Evolutionary conservation across 2,888 invertebrate genomes (phyloP), one percentile per base, ranked within the genome.

Genomic region (Nephrocerus scutellatus): DNA sequence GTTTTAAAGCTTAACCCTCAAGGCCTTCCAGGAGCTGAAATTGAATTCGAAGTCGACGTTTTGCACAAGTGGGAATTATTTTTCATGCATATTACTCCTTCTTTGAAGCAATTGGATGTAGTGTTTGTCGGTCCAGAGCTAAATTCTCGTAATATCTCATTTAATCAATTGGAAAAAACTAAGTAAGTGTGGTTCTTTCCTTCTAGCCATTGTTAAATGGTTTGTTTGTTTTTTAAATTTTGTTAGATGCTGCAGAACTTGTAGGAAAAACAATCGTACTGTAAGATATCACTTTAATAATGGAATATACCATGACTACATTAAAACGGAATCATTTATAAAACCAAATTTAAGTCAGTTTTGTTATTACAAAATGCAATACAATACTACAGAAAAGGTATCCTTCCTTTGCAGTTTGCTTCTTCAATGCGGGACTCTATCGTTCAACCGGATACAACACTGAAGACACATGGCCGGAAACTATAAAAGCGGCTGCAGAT

Each of bases 351-450:
- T 79, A 39, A 72, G 78, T 77, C 62, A 54, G 50, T 46, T 12
- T 6, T 40, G 16, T 1, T 6, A 4, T 12, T 9, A 31, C 7
- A 25, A 26, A 30, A 14, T 16, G 2, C 13, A 15, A 9, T 6
- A 19, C 15, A 19, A 34, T 2, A 13, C 4, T 15, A 28, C 21
- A 13, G 4, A 25, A 25, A 14, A 13, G 13, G 15, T 28, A 24
- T 12, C 8, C 48, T 36, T 30, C 36, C 35, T 51, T 68, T 68
- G 6, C 59, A 78, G 77, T 83, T 6, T 82, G 82, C 51, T 76
- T 80, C 16, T 83, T 82, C 59, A 84, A 84, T 58, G 76, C 82
- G 2, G 81, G 80, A 30, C 71, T 84, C 6, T 77, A 83, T 51
- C 72, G 84, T n/a, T 68, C 71, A 0, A 79, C 81, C 1, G 75